A percentile compares a stretch with the other conserved stretches of the same genome.
Conservation (phyloP, 2,113 vertebrate species). For the Calcarius ornatus region DNA sequence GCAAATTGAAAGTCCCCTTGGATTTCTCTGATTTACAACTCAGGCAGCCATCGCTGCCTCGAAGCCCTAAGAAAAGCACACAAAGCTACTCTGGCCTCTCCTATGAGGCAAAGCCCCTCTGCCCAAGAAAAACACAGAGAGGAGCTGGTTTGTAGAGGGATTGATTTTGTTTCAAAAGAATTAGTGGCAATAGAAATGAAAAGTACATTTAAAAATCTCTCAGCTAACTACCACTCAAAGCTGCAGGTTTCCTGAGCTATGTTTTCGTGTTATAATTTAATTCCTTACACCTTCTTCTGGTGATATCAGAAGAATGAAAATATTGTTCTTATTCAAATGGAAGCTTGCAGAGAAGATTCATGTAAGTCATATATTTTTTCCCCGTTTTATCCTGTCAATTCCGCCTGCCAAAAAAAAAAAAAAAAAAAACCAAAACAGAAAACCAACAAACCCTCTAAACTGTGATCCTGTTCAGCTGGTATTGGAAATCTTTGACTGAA, state of each 20-base stretch:
- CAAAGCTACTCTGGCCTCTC: neutral
- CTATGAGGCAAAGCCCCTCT: accelerated
- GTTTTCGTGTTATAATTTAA: constrained; percentile 30
- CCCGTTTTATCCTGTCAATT: neutral
- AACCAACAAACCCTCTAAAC: neutral
- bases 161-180: neutral
- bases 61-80: neutral
- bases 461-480: neutral
- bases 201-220: neutral
- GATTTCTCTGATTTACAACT: neutral
- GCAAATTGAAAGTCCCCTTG: neutral
- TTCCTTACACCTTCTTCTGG: constrained; percentile 36
- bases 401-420: neutral
- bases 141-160: neutral
- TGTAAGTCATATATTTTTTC: neutral
- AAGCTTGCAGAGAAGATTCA: neutral
- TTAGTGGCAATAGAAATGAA: neutral
- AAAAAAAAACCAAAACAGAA: neutral
- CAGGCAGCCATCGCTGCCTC: neutral
- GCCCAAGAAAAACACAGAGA: neutral
- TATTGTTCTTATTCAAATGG: neutral
- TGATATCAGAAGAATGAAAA: neutral
- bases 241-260: neutral
- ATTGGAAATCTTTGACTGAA: neutral
- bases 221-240: neutral